Conservation (phyloP, 2,113 vertebrate species). For the Shinisaurus crocodilurus region DNA sequence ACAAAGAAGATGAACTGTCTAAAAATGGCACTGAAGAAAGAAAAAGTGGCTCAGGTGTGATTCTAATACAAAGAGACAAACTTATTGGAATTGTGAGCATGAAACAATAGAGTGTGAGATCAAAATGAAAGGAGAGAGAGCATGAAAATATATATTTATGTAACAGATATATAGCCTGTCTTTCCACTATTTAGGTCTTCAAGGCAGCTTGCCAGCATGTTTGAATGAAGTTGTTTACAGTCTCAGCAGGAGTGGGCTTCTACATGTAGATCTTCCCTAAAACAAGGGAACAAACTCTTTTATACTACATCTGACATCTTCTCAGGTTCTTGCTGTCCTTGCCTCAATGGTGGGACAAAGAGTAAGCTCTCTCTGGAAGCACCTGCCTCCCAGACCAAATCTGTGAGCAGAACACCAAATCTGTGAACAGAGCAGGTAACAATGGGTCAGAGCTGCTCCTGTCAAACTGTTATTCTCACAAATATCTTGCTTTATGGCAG, state of each 20-base stretch:
- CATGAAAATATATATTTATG: neutral
- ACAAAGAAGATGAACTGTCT: neutral
- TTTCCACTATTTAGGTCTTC: neutral
- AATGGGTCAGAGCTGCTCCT: neutral
- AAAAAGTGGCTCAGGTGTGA: neutral
- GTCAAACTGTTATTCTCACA: neutral
- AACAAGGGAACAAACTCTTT: neutral
- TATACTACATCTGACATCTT: neutral
- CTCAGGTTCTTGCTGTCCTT: neutral
- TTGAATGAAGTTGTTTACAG: neutral
- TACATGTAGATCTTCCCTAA: neutral
- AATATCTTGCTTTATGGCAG: neutral
- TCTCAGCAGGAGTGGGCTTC: neutral
- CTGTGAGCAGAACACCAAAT: too few species aligned
- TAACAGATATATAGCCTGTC: neutral
- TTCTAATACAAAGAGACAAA: neutral
- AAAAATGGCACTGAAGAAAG: neutral
- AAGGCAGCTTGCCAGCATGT: neutral
- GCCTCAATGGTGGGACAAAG: neutral
- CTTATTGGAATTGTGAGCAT: neutral
- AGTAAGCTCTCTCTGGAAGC: neutral
- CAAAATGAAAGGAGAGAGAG: too few species aligned
- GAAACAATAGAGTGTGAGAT: neutral
- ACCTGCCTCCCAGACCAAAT: neutral
- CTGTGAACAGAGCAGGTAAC: neutral